Evolutionary conservation across 2,888 invertebrate species (phyloP).

Genomic region (Cheilosia variabilis): DNA sequence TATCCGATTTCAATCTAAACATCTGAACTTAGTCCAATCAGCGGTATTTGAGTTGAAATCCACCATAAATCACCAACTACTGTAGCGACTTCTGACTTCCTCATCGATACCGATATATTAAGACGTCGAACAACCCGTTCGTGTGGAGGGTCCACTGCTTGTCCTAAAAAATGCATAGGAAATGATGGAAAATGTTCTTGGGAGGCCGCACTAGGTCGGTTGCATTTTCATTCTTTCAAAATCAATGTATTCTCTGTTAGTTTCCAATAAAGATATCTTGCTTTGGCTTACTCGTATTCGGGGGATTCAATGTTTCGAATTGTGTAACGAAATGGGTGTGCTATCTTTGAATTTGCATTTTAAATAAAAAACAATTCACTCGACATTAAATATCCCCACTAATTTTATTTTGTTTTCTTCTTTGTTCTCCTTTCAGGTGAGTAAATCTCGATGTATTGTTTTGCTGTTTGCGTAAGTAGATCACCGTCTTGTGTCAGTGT

Average conservation of each 20-base stretch:
- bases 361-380: not conserved
- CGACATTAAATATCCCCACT: constrained; percentile 1
- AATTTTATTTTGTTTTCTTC: constrained; percentile 22
- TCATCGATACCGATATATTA: not conserved
- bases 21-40: too few relatives aligned
- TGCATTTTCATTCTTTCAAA: constrained; percentile 29
- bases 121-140: not conserved
- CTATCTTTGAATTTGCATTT: not conserved
- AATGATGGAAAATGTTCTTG: not conserved
- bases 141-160: not conserved
- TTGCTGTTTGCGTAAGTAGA: not conserved
- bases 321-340: constrained; percentile 5
- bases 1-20: too few relatives aligned
- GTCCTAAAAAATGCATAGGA: not conserved
- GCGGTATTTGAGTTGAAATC: too few relatives aligned
- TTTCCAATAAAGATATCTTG: constrained; percentile 16
- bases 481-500: not conserved
- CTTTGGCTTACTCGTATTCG: constrained; percentile 14
- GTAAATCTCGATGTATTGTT: not conserved
- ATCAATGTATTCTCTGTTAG: constrained; percentile 17
- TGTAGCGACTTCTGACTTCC: not conserved
- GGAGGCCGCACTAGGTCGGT: not conserved
- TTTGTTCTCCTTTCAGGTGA: constrained; percentile 43
- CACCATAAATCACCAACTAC: not conserved
- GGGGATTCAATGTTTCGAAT: constrained; percentile 7